phyloP scores from a whole-genome alignment of 2,888 invertebrate genomes.

The Drosophila buzzatii region DNA sequence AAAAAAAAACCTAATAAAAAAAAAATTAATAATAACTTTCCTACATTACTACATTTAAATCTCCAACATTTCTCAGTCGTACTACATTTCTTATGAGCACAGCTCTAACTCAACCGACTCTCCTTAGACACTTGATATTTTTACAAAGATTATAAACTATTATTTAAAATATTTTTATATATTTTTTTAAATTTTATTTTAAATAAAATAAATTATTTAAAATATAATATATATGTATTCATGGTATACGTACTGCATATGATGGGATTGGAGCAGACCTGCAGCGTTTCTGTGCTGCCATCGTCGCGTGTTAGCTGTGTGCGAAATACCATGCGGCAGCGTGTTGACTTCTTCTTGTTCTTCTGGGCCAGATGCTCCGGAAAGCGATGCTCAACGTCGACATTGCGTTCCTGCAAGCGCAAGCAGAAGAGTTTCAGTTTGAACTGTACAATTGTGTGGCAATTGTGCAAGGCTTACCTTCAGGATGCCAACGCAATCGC shows the following conservation, averaged over 20 bases:
- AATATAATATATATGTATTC: background rate
- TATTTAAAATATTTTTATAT: background rate
- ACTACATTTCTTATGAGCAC: too few relatives aligned
- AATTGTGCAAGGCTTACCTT: slow-evolving; percentile 86
- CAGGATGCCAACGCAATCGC: slow-evolving; percentile 98
- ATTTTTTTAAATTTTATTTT: too few relatives aligned
- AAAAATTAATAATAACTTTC: too few relatives aligned
- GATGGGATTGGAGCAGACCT: slow-evolving; percentile 95
- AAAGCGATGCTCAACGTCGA: slow-evolving; percentile 96
- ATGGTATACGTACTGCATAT: slow-evolving; percentile 92
- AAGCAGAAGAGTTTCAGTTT: background rate
- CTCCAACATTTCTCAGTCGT: too few relatives aligned
- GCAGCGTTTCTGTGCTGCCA: slow-evolving; percentile 92
- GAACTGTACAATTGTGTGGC: background rate
- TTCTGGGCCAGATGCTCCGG: slow-evolving; percentile 92
- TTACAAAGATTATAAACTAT: background rate
- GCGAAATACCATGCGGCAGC: slow-evolving; percentile 97
- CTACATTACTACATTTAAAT: too few relatives aligned
- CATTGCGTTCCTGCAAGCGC: slow-evolving; percentile 91
- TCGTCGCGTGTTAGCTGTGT: slow-evolving; percentile 92
- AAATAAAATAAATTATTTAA: too few relatives aligned
- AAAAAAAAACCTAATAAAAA: too few relatives aligned
- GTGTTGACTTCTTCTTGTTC: slow-evolving; percentile 97
- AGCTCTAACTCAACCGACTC: too few relatives aligned
- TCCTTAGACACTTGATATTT: background rate